A percentile compares a stretch with the other conserved stretches of the same genome.
Conservation (phyloP, 2,797 vertebrate genomes). For the Pempheris klunzingeri region DNA sequence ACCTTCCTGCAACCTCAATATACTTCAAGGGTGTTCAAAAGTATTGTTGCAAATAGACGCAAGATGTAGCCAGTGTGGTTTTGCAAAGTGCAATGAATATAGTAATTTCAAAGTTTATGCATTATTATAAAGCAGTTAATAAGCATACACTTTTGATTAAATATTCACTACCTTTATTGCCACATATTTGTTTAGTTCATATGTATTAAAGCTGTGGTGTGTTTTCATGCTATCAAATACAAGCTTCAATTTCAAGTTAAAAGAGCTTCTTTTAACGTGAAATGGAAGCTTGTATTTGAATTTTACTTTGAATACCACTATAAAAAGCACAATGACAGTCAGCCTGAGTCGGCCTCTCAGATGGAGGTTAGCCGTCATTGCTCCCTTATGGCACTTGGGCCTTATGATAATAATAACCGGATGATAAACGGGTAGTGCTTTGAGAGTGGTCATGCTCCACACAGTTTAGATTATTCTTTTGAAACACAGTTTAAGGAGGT, state of each 20-base stretch:
- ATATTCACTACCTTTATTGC: neutral
- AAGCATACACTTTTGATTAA: neutral
- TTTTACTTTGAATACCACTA: neutral
- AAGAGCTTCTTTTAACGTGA: too few relatives aligned
- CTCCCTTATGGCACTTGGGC: neutral
- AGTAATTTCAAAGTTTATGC: too few relatives aligned
- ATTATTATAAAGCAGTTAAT: too few relatives aligned
- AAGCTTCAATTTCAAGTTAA: too few relatives aligned
- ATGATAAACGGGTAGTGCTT: neutral
- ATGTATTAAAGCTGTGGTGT: neutral
- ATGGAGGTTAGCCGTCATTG: neutral
- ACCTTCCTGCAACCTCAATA: constrained; percentile 2
- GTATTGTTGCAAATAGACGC: neutral
- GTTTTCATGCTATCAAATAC: neutral
- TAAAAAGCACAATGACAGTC: neutral
- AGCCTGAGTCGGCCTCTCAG: neutral
- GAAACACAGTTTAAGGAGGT: neutral
- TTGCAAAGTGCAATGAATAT: neutral
- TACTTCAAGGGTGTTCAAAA: neutral
- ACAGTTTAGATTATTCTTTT: constrained; percentile 22
- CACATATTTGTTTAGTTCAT: neutral
- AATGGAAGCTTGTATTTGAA: too few relatives aligned
- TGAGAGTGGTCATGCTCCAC: neutral
- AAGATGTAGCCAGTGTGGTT: neutral
- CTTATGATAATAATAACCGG: neutral